A percentile compares a stretch with the other conserved stretches of the same genome.
These are phyloP conservation scores for Bucorvus abyssinicus DNA, from an alignment of 2,797 vertebrate genomes.

Conservation along the genomic window DNA sequence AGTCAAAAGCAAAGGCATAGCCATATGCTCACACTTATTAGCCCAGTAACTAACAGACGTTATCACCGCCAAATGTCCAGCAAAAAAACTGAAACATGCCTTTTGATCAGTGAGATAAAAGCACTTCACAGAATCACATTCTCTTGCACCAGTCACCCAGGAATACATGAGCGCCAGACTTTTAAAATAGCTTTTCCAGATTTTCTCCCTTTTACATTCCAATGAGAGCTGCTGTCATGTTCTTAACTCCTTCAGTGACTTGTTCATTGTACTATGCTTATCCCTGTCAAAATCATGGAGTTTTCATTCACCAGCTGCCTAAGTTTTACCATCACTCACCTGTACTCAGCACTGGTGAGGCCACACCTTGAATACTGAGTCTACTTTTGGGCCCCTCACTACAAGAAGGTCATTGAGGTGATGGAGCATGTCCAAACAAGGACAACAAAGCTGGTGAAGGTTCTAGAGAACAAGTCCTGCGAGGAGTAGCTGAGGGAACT, in stretches of 20 bases:
- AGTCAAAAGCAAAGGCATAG: not conserved
- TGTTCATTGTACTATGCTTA: slow-evolving; percentile 84
- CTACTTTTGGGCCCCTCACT: not conserved
- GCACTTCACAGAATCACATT: not conserved
- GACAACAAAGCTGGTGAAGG: not conserved
- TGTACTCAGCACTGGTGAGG: not conserved
- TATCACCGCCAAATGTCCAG: not conserved
- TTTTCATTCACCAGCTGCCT: not conserved
- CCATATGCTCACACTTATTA: not conserved
- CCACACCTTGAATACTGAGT: not conserved
- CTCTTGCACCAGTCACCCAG: accelerated
- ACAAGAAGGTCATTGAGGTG: not conserved
- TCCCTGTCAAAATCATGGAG: slow-evolving; percentile 73
- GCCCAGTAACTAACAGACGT: not conserved
- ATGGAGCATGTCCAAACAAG: not conserved
- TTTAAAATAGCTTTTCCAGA: slow-evolving; percentile 85
- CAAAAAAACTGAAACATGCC: not conserved
- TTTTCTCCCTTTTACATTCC: slow-evolving; percentile 88
- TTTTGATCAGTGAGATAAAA: not conserved
- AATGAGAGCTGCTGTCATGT: slow-evolving; percentile 91
- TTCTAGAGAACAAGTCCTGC: not conserved
- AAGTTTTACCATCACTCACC: not conserved
- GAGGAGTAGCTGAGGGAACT: not conserved
- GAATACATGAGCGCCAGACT: slow-evolving; percentile 64
- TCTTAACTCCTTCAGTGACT: slow-evolving; percentile 85